A percentile compares a stretch with the other conserved stretches of the same genome.
These are phyloP conservation scores for Hormiphora californensis DNA, from an alignment of 37 sponge, comb jelly and placozoan species.

Conservation along the genomic window DNA sequence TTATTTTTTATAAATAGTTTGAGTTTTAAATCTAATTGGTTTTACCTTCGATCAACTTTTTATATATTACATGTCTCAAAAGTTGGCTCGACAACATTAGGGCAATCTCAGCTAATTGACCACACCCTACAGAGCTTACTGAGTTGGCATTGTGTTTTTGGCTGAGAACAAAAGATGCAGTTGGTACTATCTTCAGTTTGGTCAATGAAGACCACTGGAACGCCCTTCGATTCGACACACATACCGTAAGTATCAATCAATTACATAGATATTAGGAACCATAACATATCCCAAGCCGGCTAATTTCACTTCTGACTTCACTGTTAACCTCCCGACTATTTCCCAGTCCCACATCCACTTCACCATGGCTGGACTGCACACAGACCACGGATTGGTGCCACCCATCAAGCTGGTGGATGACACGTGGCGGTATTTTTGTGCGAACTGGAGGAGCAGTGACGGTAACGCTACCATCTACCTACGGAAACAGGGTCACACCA, in stretches of 20 bases:
- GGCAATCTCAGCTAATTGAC: no score
- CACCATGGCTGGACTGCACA: slow-evolving; percentile 52
- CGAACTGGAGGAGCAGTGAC: slow-evolving; percentile 2
- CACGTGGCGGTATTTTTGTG: slow-evolving; percentile 37
- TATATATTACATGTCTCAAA: no score
- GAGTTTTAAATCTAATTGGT: no score
- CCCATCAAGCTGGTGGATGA: slow-evolving; percentile 15
- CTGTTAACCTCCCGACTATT: no score
- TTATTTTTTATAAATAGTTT: no score
- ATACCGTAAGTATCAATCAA: background rate
- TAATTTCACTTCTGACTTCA: no score
- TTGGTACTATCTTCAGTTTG: slow-evolving; percentile 39
- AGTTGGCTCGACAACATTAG: no score
- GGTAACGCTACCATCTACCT: slow-evolving; percentile 5
- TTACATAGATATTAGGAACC: no score
- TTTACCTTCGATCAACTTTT: no score
- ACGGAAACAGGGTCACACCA: background rate
- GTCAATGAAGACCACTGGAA: slow-evolving; percentile 45
- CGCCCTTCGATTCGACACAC: slow-evolving; percentile 43
- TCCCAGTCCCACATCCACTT: slow-evolving; percentile 33
- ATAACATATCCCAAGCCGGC: no score
- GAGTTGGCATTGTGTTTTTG: slow-evolving; percentile 42
- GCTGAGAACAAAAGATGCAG: slow-evolving; percentile 40
- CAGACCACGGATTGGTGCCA: slow-evolving; percentile 37
- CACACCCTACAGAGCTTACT: slow-evolving; percentile 44